Percentiles rank a stretch among this genome's conserved stretches.
Evolutionary conservation across 2,888 invertebrate species (phyloP).

Genomic region (Exephanes ischioxanthus): DNA sequence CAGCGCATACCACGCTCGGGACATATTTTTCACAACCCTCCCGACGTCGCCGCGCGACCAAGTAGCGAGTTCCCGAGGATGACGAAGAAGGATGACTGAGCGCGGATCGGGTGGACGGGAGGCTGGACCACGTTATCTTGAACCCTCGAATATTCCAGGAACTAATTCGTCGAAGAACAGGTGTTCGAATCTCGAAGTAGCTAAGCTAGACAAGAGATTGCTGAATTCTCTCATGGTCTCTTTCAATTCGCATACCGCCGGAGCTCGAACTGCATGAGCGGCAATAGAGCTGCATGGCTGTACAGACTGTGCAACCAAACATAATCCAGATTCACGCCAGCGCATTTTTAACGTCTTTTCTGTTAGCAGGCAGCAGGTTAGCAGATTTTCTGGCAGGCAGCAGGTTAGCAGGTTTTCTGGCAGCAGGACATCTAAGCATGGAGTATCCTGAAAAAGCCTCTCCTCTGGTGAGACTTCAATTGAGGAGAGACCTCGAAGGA

Average conservation of each 20-base stretch:
- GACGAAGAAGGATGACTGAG: neutral
- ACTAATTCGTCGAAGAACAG: neutral
- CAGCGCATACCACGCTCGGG: slow-evolving; percentile 44
- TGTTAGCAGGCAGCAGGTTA: neutral
- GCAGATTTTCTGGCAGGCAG: too few relatives aligned
- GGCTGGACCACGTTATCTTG: neutral
- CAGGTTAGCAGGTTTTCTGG: neutral
- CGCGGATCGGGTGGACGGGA: too few relatives aligned
- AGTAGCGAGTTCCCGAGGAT: slow-evolving; percentile 12
- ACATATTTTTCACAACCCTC: slow-evolving; percentile 36
- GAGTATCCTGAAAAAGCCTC: too few relatives aligned
- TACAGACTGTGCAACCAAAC: neutral
- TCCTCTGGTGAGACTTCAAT: neutral
- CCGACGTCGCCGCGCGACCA: neutral
- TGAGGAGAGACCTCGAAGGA: neutral
- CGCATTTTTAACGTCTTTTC: slow-evolving; percentile 36
- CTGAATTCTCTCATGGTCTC: neutral
- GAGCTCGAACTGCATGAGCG: neutral
- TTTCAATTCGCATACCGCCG: slow-evolving; percentile 23
- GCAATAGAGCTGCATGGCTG: neutral
- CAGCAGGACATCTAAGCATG: neutral
- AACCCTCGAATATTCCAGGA: neutral
- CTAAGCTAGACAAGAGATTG: neutral
- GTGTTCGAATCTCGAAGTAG: neutral
- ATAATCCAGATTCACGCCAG: slow-evolving; percentile 11